A percentile compares a stretch with the other conserved stretches of the same genome.
Evolutionary conservation across 1,140 invertebrate species (phyloP).

Genomic region (Babylonia areolata): DNA sequence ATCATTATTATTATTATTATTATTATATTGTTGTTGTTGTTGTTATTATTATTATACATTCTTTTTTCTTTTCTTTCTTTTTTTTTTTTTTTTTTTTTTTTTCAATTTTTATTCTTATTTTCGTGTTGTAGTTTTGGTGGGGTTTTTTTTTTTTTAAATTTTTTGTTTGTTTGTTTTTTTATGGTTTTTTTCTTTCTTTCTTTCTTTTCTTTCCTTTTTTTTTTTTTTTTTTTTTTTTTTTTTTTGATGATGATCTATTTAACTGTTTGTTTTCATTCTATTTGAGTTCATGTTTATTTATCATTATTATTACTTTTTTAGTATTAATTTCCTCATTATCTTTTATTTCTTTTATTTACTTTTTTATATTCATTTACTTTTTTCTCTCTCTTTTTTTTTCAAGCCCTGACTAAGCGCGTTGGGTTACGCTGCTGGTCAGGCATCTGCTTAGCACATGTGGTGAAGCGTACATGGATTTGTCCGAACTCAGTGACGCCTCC

Average conservation of each 20-base stretch:
- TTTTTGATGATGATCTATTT: background rate
- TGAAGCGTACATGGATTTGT: too few species aligned
- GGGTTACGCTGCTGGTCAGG: too few species aligned
- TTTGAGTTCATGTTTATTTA: background rate
- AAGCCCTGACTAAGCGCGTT: background rate
- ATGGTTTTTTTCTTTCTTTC: background rate
- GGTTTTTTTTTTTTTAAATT: too few species aligned
- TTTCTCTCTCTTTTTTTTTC: background rate
- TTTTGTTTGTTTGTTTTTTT: too few species aligned
- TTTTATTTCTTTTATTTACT: background rate
- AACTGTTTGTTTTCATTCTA: background rate
- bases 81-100: background rate
- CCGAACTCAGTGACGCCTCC: too few species aligned
- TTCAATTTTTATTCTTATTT: too few species aligned
- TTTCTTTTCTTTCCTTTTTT: background rate
- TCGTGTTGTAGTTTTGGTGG: too few species aligned
- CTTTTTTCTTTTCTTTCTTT: too few species aligned
- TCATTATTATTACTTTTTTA: background rate
- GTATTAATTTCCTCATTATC: background rate
- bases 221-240: background rate
- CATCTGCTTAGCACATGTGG: too few species aligned
- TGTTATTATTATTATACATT: too few species aligned
- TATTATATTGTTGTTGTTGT: background rate
- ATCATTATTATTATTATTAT: too few species aligned
- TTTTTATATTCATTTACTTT: background rate